phyloP scores from a whole-genome alignment of 2,113 vertebrate species.

The Salvator merianae region DNA sequence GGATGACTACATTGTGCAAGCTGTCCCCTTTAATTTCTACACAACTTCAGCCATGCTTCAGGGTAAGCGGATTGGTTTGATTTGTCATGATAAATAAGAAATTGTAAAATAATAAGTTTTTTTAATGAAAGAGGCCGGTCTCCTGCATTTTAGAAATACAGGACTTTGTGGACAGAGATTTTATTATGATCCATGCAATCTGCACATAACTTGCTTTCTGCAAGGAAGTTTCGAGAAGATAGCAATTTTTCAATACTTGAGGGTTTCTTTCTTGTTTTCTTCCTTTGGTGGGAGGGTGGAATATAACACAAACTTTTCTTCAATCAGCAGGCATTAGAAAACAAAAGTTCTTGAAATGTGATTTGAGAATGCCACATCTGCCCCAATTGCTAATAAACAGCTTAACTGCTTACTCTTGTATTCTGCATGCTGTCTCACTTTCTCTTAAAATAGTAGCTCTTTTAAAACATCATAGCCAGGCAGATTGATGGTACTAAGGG shows the following conservation, averaged over 20 bases:
- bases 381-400: too few relatives aligned
- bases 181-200: background rate
- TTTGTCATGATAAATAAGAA: background rate
- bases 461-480: background rate
- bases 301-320: too few relatives aligned
- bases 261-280: too few relatives aligned
- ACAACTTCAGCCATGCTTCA: slow-evolving; percentile 82
- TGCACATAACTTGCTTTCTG: background rate
- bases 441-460: too few relatives aligned
- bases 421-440: background rate
- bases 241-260: background rate
- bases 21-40: slow-evolving; percentile 82
- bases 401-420: background rate
- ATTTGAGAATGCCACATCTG: too few relatives aligned
- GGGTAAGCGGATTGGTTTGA: slow-evolving; percentile 54
- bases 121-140: background rate
- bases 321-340: too few relatives aligned
- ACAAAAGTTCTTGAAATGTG: too few relatives aligned
- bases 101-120: background rate
- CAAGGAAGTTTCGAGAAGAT: background rate
- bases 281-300: too few relatives aligned
- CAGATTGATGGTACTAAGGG: background rate
- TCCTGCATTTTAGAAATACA: background rate
- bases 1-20: slow-evolving; percentile 71
- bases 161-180: background rate